Base-by-base conservation (phyloP, 2,888 invertebrate genomes). In the Caenorhabditis drosophilae region DNA sequence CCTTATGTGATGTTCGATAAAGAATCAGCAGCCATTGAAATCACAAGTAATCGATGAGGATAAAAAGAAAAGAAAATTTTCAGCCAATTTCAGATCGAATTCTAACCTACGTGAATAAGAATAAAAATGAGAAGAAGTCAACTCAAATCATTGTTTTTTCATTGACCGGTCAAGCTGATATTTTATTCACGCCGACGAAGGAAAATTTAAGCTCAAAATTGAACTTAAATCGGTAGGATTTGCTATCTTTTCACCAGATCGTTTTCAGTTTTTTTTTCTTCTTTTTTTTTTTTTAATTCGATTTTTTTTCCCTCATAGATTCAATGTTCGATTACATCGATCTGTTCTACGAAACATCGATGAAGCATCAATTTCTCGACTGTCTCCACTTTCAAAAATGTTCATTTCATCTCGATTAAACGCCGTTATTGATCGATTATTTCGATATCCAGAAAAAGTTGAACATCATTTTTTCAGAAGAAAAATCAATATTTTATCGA, bases 371-470 rank as follows among this genome's bases (percentile, higher is more conserved):
- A 78, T 82, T 7, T 71, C 73, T 9, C 67, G 77, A 34, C 66
- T 82, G n/a, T 76, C 82, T 2, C 82, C 82, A 0, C 59, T 82
- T 42, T 78, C 80, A 4, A 80, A 80, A 48, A 79, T 77, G 1
- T 81, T 82, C 51, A 72, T 82, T 41, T 78, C 73, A 7, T 81
- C 82, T 15, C 71, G 80, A 48, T 51, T 82, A 23, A 67, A 70
- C 22, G 48, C 59, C 9, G 76, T 75, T 2, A 58, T 82, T 18
- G 76, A 80, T 48, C 75, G 77, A 50, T 81, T 80, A 38, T 61
- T 78, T 18, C 78, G 78, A n/a, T 78, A 77, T 57, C 82, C 82
- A 12, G 50, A 80, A n/a, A 71, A 77, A 67, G 80, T 31, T 31
- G 6, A 31, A 31, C 6, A 31, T 31, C 12, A 9, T 31, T 31